A percentile compares a stretch with the other conserved stretches of the same genome.
phyloP scores from a whole-genome alignment of 2,113 vertebrate species.

The Telmatochromis sp. region DNA sequence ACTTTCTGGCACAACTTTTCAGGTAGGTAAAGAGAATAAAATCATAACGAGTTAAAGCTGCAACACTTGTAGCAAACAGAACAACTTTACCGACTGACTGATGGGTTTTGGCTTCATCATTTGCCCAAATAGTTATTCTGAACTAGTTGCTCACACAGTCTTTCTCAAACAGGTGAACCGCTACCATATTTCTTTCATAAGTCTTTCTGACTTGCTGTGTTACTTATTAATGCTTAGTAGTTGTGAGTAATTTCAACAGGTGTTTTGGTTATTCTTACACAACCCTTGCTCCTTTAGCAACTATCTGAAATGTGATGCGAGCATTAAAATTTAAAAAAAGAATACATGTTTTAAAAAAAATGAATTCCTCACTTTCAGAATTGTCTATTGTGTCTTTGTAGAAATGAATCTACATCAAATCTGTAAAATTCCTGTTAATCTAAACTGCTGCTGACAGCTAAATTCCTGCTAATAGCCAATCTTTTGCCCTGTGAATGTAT shows the following conservation, averaged over 20 bases:
- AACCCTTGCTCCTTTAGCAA: background rate
- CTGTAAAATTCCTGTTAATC: background rate
- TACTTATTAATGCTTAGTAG: background rate
- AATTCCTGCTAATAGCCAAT: background rate
- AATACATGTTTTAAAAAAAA: background rate
- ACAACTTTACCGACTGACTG: background rate
- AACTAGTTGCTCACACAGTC: background rate
- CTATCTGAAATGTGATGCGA: background rate
- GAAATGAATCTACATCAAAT: background rate
- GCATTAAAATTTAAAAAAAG: background rate
- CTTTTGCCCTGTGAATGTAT: background rate
- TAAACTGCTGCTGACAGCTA: background rate
- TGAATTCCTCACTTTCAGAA: background rate
- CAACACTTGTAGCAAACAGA: background rate
- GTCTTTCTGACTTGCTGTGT: background rate
- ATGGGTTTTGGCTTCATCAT: background rate
- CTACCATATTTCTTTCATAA: background rate
- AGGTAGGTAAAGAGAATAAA: background rate
- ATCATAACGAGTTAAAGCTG: background rate
- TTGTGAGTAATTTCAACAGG: background rate
- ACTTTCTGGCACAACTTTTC: background rate
- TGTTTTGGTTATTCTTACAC: background rate
- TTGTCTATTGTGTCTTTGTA: background rate
- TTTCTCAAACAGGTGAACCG: background rate
- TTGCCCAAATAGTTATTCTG: background rate